These are phyloP conservation scores for Harpagus bidentatus DNA, from an alignment of 2,113 vertebrate genomes.

Conservation along the genomic window DNA sequence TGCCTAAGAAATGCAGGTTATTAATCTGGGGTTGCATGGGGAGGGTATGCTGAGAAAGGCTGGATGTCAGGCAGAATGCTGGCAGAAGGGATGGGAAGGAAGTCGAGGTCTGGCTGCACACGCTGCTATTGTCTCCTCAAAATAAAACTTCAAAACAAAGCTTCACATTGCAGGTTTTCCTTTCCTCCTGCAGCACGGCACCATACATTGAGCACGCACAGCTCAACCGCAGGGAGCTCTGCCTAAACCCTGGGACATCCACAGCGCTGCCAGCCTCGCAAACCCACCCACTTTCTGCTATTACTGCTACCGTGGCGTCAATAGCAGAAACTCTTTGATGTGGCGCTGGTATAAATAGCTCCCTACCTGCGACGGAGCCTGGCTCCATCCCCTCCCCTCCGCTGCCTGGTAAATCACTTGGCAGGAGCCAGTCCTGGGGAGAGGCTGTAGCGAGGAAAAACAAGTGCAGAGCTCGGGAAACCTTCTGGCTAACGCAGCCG, in stretches of 20 bases:
- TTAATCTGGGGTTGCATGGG: accelerated
- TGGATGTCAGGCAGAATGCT: background rate
- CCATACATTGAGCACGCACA: accelerated
- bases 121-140: accelerated
- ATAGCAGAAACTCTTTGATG: background rate
- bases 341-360: constrained; percentile 27
- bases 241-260: background rate
- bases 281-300: background rate
- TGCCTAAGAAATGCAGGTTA: background rate
- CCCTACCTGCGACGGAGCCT: background rate
- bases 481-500: background rate
- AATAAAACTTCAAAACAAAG: background rate
- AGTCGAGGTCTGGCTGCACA: accelerated
- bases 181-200: background rate
- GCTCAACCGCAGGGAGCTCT: background rate
- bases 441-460: background rate
- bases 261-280: background rate
- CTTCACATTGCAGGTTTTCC: background rate
- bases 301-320: background rate
- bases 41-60: background rate
- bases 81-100: background rate
- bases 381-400: background rate
- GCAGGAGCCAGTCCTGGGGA: background rate
- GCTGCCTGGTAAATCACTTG: background rate
- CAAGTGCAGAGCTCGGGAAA: background rate